phyloP scores from a whole-genome alignment of 2,888 invertebrate species.

The Catocala fraxini region DNA sequence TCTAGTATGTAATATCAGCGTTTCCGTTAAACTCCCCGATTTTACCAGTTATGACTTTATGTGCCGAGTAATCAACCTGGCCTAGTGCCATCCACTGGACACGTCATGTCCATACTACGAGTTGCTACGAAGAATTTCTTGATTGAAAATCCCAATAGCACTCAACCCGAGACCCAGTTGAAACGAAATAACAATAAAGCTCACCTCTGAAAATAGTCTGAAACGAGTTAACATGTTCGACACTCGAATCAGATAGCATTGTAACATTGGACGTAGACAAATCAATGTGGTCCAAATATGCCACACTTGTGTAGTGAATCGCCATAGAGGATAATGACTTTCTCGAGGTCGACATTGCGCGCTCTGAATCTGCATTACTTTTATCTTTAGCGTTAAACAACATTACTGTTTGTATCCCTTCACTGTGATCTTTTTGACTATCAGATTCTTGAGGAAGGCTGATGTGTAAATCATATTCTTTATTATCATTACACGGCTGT shows the following conservation, averaged over 20 bases:
- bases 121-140: too few relatives aligned
- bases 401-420: constrained; percentile 1
- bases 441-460: background rate
- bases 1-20: too few relatives aligned
- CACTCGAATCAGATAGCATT: constrained; percentile 42
- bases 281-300: constrained; percentile 56
- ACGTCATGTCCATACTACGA: too few relatives aligned
- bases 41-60: too few relatives aligned
- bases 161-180: too few relatives aligned
- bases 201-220: constrained; percentile 75
- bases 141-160: too few relatives aligned
- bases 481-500: constrained; percentile 1
- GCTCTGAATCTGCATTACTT: background rate
- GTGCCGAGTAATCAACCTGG: too few relatives aligned
- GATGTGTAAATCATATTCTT: background rate
- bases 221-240: constrained; percentile 57
- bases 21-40: too few relatives aligned
- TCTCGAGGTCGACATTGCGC: constrained; percentile 26
- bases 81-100: too few relatives aligned
- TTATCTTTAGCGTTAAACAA: constrained; percentile 29
- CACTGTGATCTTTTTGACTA: background rate
- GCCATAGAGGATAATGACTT: constrained; percentile 65
- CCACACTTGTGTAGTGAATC: constrained; percentile 61
- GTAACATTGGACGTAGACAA: constrained; percentile 62
- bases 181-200: constrained; percentile 4